A percentile compares a stretch with the other conserved stretches of the same genome.
Evolutionary conservation across 1,140 invertebrate species (phyloP).

Genomic region (Orius insidiosus): DNA sequence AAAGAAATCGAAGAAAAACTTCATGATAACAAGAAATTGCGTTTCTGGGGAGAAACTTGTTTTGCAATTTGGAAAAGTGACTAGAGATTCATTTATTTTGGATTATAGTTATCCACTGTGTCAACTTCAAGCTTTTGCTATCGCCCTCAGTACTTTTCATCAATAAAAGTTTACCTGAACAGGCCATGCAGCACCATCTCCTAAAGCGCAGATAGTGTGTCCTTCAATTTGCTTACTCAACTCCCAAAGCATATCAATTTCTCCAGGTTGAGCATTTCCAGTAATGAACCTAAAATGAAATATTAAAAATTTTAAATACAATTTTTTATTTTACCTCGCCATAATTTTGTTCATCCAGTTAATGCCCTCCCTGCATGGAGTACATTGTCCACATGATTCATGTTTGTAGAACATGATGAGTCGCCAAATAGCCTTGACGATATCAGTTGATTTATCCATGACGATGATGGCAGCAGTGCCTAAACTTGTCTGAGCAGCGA

Average conservation of each 20-base stretch:
- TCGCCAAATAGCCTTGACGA: conserved; percentile 90
- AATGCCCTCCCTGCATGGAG: conserved; percentile 85
- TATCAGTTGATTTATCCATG: conserved; percentile 96
- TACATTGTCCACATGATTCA: conserved; percentile 98
- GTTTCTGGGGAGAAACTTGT: too few relatives aligned
- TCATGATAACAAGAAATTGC: too few relatives aligned
- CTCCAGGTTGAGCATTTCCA: conserved; percentile 81
- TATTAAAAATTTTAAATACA: too few relatives aligned
- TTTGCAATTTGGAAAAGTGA: too few relatives aligned
- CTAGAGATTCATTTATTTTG: too few relatives aligned
- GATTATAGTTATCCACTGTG: too few relatives aligned
- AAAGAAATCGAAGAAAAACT: too few relatives aligned
- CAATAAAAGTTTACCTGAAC: conserved; percentile 54
- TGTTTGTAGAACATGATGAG: conserved; percentile 98
- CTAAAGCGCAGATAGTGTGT: conserved; percentile 97
- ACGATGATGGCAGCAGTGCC: conserved; percentile 97
- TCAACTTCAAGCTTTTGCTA: background rate
- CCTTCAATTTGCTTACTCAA: conserved; percentile 99
- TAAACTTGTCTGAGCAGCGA: conserved; percentile 84
- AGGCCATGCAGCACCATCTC: conserved; percentile 98
- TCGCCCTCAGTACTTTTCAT: background rate
- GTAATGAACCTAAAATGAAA: conserved; percentile 48
- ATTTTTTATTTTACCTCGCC: conserved; percentile 28
- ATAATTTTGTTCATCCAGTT: conserved; percentile 95
- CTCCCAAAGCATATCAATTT: conserved; percentile 99